A percentile compares a stretch with the other conserved stretches of the same genome.
Conservation (phyloP, 2,888 invertebrate species). For the Spisula solida region DNA sequence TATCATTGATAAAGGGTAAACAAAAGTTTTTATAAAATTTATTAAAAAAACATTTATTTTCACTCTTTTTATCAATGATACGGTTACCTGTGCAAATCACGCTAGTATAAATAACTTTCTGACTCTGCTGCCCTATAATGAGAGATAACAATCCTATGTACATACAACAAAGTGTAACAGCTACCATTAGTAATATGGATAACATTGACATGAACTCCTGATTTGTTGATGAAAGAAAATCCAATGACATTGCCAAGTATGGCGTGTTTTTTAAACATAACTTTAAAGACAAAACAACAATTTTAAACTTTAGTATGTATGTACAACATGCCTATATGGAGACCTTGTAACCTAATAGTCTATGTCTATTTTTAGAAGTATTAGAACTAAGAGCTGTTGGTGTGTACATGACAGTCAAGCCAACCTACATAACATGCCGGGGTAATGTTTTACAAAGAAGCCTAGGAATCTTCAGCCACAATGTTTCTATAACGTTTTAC, state of each 20-base stretch:
- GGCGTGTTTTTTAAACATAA: neutral
- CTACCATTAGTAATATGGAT: slow-evolving; percentile 16
- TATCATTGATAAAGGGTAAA: too few relatives aligned
- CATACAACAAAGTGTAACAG: neutral
- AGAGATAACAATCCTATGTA: neutral
- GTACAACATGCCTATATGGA: slow-evolving; percentile 7
- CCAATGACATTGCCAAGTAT: neutral
- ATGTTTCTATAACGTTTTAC: too few relatives aligned
- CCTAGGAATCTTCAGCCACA: too few relatives aligned
- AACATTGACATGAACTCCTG: neutral
- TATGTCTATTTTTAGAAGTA: neutral
- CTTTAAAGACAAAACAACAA: neutral
- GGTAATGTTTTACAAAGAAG: too few relatives aligned
- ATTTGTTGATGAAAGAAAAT: neutral
- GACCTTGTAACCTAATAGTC: neutral
- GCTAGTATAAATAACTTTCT: neutral
- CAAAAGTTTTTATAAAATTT: too few relatives aligned
- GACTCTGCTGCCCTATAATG: slow-evolving; percentile 20
- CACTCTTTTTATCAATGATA: too few relatives aligned
- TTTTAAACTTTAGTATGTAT: neutral
- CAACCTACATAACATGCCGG: too few relatives aligned
- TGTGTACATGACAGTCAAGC: neutral
- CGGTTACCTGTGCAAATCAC: neutral
- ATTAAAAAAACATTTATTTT: too few relatives aligned
- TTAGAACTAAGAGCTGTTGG: neutral